Evolutionary conservation across 2,888 invertebrate species (phyloP), one percentile per base, ranked within the genome.

Genomic region (Lasiommata megera): DNA sequence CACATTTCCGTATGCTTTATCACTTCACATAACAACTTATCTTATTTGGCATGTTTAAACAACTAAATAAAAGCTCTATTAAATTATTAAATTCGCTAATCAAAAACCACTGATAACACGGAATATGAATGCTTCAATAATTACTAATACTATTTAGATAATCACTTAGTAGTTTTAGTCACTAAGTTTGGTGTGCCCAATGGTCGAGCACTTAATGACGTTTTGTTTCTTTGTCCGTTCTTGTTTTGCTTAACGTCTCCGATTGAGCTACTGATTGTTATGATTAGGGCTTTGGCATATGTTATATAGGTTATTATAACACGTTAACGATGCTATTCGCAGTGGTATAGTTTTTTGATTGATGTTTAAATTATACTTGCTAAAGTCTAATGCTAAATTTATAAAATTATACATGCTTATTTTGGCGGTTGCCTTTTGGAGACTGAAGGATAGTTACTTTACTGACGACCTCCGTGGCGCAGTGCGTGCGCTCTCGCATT

Each of bases 1-100:
- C 74, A 77, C 89, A 88, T 89, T 74, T 82, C 80, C 71, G 69
- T 62, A 67, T 61, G 61, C 72, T 69, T 70, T 68, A 65, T 70
- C 80, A 80, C 76, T 77, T 74, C 70, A 73, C 79, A 78, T 75
- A 71, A 80, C 79, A 84, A 76, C 76, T 76, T 52, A 29, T 54
- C 38, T 54, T 56, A 51, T 34, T 36, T 31, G 8, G 23, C 47
- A 57, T 46, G 23, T 44, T 41, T 37, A 23, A 3, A 12, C 6
- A 36, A 31, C 9, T 31, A 31, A 6, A 23, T 3, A 23, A 3
- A 23, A 3, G 3, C 2, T 23, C 5, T 23, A 23, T 23, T 31
- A 3, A 31, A 31, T 31, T 23, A 23, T 23, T 3, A 23, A 23
- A 23, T 23, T 23, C 1, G 31, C 7, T 3, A 31, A 31, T 7